Base-by-base conservation (phyloP, 2,888 invertebrate species). In the Zele albiditarsus region DNA sequence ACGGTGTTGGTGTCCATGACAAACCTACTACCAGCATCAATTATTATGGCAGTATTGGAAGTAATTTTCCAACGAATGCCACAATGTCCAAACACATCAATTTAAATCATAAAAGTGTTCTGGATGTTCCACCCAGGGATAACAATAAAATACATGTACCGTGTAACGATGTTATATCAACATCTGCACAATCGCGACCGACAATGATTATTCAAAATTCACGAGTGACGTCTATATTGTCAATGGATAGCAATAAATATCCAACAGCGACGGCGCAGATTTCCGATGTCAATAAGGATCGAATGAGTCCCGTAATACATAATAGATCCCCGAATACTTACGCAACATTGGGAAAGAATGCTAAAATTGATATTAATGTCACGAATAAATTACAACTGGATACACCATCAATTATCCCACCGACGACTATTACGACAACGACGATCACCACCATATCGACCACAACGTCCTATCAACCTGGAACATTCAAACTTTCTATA, bases 401-500 rank as follows among this genome's bases (percentile, higher is more conserved):
- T 60, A 5, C 58, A 16, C 16, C 65, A n/a, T n/a, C 33, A 33
- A 14, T 58, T 38, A 16, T 33, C 14, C n/a, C 69, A 3, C 8
- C 38, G 12, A 42, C 70, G 16, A 70, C 70, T 14, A 60, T 5
- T 5, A 25, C 53, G 27, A 69, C 20, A 20, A n/a, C 25, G 20
- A 53, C 46, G 6, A 28, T 58, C n/a, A 25, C 58, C 12, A 38
- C 70, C 12, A 28, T 20, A 33, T 23, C 31, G 53, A 46, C 23
- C 63, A 80, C 83, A 76, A 81, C 84, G 80, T 82, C 84, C 62
- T 86, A 84, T 82, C 85, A 83, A 77, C 82, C 85, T 72, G 57
- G 4, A 14, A 79, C 79, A 68, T 84, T 85, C 75, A 86, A 86
- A 77, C 85, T 85, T 73, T 83, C 79, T 70, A 80, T 80, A 67